Percentiles rank a stretch among this genome's conserved stretches.
phyloP scores from a whole-genome alignment of 2,797 vertebrate genomes.

The Tadarida brasiliensis region DNA sequence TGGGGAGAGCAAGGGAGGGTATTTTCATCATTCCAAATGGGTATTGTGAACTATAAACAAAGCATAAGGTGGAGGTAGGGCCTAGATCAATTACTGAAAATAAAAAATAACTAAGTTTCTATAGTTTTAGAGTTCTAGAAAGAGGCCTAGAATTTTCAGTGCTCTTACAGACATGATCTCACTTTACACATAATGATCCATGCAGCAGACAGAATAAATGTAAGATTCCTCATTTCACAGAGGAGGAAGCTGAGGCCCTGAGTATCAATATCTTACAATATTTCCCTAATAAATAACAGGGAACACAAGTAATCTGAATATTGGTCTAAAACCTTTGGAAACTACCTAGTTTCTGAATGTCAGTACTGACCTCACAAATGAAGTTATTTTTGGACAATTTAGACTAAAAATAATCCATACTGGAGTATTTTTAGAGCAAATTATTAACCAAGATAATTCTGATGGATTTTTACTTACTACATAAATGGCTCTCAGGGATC shows the following conservation, averaged over 20 bases:
- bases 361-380: not conserved
- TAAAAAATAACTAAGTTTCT: not conserved
- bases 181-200: not conserved
- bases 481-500: not conserved
- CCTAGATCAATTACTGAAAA: not conserved
- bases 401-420: not conserved
- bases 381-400: not conserved
- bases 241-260: not conserved
- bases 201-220: not conserved
- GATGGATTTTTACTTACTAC: not conserved
- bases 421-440: not conserved
- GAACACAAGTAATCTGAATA: not conserved
- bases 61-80: not conserved
- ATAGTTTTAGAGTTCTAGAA: not conserved
- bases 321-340: not conserved
- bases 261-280: not conserved
- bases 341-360: not conserved
- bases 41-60: not conserved
- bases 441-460: not conserved
- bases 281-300: not conserved
- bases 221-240: not conserved
- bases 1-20: not conserved
- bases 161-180: not conserved
- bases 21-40: not conserved
- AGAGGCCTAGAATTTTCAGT: not conserved